Evolutionary conservation across 1,140 invertebrate genomes (phyloP), one percentile per base, ranked within the genome.

Genomic region (Anastrepha ludens): DNA sequence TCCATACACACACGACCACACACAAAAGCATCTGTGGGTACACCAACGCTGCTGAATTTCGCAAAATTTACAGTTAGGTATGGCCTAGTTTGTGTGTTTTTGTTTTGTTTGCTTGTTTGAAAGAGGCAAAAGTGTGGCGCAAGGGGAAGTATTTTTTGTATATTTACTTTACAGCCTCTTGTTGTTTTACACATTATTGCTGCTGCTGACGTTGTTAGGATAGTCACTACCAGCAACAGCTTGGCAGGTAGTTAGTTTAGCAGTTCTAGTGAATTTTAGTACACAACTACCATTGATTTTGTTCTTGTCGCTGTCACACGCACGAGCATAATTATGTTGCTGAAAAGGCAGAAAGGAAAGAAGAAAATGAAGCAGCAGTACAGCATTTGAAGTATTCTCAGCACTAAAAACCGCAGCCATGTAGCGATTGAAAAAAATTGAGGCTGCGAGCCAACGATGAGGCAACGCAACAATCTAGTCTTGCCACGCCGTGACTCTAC

Each of bases 41-140:
- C 39, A 4, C 13, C 11, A 74, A 6, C 47, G 39, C 47, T 39
- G 29, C 15, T 15, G 41, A 13, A 11, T 50, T n/a, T 44, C 29
- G 29, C 29, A 29, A 29, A 29, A 29, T 29, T 29, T 29, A 29
- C 29, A 29, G 29, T 29, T 29, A 17, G 74, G n/a, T 55, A 47
- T 81, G 47, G 74, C 47, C 74, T 81, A 81, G 74, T 81, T 81
- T 55, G 44, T 65, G 20, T 29, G 39, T 70, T 74, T 47, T 74
- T 44, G 8, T 15, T 15, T 6, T 17, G 20, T 74, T 74, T n/a
- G 5, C 47, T 9, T 74, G 20, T 44, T 47, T 15, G 41, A 74
- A n/a, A n/a, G 60, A 74, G 1, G 1, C 0, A 55, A 29, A 50
- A 58, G n/a, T 5, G 44, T 5, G 44, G 50, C 50, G 11, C 50